These are phyloP conservation scores for Drosophila varians DNA, from an alignment of 1,140 invertebrate genomes.

Conservation along the genomic window DNA sequence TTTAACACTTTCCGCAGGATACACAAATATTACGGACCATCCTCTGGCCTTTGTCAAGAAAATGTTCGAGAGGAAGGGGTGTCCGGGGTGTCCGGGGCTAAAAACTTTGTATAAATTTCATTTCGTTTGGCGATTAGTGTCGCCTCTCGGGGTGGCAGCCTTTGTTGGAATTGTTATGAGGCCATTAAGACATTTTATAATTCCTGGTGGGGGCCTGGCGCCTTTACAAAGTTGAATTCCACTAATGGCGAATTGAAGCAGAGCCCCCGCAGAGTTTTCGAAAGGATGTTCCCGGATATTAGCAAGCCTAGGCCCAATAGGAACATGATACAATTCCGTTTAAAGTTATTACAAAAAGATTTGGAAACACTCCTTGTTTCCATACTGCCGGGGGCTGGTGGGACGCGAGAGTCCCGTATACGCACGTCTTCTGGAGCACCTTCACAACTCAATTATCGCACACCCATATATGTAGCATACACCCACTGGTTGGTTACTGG, in stretches of 20 bases:
- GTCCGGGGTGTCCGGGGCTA: constrained; percentile 11
- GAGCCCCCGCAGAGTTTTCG: constrained; percentile 12
- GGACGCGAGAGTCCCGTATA: background rate
- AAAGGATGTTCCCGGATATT: constrained; percentile 50
- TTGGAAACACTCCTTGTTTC: background rate
- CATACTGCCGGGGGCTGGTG: too few species aligned
- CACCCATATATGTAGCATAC: constrained; percentile 34
- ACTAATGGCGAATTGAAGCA: constrained; percentile 59
- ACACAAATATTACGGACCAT: constrained; percentile 48
- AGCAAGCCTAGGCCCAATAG: constrained; percentile 25
- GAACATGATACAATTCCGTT: background rate
- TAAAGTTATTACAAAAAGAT: background rate
- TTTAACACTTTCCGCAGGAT: constrained; percentile 77
- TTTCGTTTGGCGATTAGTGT: constrained; percentile 82
- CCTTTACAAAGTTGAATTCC: constrained; percentile 45
- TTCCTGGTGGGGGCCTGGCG: constrained; percentile 64
- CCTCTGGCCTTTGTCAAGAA: constrained; percentile 46
- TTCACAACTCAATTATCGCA: constrained; percentile 79
- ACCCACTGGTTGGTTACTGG: too few species aligned
- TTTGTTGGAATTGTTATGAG: constrained; percentile 81
- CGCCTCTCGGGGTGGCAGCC: constrained; percentile 52
- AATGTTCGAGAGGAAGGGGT: background rate
- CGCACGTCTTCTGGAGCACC: constrained; percentile 47
- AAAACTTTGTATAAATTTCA: constrained; percentile 79
- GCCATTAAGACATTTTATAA: constrained; percentile 82